These are phyloP conservation scores for Monarcha castaneiventris DNA, from an alignment of 2,113 vertebrate genomes.

Conservation along the genomic window DNA sequence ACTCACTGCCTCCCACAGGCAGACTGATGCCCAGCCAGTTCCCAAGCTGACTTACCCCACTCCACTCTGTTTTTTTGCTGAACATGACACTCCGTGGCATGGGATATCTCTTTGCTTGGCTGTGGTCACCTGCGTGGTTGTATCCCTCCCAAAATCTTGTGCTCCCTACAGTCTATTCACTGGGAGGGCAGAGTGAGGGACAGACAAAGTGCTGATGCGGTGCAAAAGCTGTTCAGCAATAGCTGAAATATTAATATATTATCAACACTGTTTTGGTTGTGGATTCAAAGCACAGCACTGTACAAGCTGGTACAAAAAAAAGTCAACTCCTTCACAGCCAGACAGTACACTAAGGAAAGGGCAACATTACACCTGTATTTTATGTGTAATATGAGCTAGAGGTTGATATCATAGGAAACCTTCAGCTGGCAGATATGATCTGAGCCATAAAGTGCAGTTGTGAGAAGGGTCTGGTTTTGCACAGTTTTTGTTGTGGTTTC, in stretches of 20 bases:
- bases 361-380: not conserved
- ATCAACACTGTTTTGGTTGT: not conserved
- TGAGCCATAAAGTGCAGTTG: not conserved
- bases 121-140: not conserved
- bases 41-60: not conserved
- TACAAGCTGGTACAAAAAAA: not conserved
- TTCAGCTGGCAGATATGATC: not conserved
- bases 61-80: not conserved
- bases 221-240: not conserved
- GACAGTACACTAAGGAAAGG: not conserved
- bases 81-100: accelerated
- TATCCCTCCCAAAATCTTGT: not conserved
- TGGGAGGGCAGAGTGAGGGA: not conserved
- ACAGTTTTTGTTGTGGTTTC: not conserved
- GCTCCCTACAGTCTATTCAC: accelerated
- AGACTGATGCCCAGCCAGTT: not conserved
- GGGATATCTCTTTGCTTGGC: not conserved
- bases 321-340: not conserved
- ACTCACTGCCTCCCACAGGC: not conserved
- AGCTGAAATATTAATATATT: not conserved
- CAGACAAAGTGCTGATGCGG: not conserved
- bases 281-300: not conserved
- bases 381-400: not conserved
- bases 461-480: not conserved
- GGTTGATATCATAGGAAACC: not conserved